A percentile compares a stretch with the other conserved stretches of the same genome.
phyloP scores from a whole-genome alignment of 1,140 invertebrate species.

The Pogonomyrmex barbatus region DNA sequence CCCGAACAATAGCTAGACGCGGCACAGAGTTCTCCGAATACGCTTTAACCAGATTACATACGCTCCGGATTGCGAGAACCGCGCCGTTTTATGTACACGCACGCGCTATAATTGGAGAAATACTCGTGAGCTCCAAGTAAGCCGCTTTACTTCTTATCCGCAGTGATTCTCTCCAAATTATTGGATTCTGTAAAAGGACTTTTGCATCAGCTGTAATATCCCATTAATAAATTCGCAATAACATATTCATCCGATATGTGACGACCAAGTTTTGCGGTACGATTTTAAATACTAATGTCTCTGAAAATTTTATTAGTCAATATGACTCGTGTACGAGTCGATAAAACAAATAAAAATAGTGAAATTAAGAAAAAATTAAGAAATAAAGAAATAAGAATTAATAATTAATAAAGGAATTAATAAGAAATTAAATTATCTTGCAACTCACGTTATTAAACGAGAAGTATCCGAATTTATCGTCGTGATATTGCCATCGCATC shows the following conservation, averaged over 20 bases:
- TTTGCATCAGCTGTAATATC: constrained; percentile 37
- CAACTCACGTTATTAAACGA: constrained; percentile 26
- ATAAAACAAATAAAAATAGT: not conserved
- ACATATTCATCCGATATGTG: constrained; percentile 4
- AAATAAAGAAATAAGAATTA: constrained; percentile 15
- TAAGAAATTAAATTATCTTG: constrained; percentile 22
- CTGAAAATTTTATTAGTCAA: not conserved
- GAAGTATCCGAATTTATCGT: not conserved
- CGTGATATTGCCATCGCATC: constrained; percentile 7
- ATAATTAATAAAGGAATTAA: not conserved
- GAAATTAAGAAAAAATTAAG: no score
- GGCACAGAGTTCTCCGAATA: constrained; percentile 30
- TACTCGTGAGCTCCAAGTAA: constrained; percentile 56
- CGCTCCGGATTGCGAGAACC: constrained; percentile 56
- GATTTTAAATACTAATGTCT: constrained; percentile 23
- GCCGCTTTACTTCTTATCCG: constrained; percentile 64
- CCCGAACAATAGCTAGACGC: constrained; percentile 54
- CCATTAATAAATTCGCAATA: constrained; percentile 37
- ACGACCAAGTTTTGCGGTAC: not conserved
- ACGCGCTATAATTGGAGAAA: constrained; percentile 56
- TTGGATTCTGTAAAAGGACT: constrained; percentile 43
- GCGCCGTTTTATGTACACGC: constrained; percentile 58
- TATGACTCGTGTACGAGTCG: not conserved
- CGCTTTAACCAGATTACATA: constrained; percentile 62
- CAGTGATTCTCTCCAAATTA: constrained; percentile 58